Base-by-base conservation (phyloP, 2,888 invertebrate species). In the Thera obeliscata region DNA sequence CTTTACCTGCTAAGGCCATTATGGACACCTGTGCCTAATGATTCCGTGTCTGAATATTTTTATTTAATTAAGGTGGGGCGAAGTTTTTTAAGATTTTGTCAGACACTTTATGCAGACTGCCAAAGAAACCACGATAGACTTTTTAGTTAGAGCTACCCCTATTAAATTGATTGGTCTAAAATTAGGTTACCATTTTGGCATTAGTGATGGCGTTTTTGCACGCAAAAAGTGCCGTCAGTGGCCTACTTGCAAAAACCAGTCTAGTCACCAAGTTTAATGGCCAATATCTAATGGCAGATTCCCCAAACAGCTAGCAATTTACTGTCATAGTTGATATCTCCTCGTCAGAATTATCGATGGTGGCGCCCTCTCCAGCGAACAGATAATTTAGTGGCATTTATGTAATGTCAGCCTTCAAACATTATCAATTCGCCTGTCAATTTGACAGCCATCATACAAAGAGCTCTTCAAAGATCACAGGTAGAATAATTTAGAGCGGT, bases 401-500 rank as follows among this genome's bases (percentile, higher is more conserved):
- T 35, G 22, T 57, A 54, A 50, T 50, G 50, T 58, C 61, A 64
- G 50, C 11, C 41, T 50, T 64, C 57, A 75, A 73, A 36, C 61
- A 74, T 73, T 80, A 78, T 74, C 59, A 72, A 75, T 74, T 72
- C 82, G 80, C 66, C 71, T 67, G 72, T 54, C 66, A 86, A 87
- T 86, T 87, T 87, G 88, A 87, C 87, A 86, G 87, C 82, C 80
- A 86, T 88, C 86, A 90, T 86, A 82, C 73, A 89, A 91, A 91
- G 89, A 91, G 87, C 87, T 78, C 79, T 78, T 76, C 81, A 92
- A 90, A 91, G 89, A 91, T 90, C 91, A 91, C 82, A 83, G 76
- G 77, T 80, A 78, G 76, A 88, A 91, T 89, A 88, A 89, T 89
- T 87, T 84, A 88, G 83, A 43, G 83, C 82, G 76, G 79, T 81